A percentile compares a stretch with the other conserved stretches of the same genome.
phyloP scores from a whole-genome alignment of 2,113 vertebrate genomes.

The Ginglymostoma cirratum region DNA sequence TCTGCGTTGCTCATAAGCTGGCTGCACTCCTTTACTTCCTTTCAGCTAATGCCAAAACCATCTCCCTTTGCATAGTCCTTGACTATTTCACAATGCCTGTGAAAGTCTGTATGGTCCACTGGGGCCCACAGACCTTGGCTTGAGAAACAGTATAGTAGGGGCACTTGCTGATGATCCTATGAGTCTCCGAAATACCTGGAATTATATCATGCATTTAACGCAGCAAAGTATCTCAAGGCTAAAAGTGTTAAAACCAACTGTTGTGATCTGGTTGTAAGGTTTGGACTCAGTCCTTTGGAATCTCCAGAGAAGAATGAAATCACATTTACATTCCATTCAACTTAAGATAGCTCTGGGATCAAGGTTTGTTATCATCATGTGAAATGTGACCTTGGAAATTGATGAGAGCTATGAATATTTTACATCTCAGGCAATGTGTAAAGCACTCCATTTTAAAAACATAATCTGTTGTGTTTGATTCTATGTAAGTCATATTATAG shows the following conservation, averaged over 20 bases:
- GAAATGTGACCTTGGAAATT: not conserved
- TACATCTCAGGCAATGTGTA: not conserved
- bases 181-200: not conserved
- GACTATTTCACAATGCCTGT: no score
- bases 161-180: not conserved
- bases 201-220: not conserved
- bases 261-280: not conserved
- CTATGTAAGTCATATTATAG: not conserved
- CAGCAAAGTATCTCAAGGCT: not conserved
- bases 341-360: not conserved
- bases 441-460: not conserved
- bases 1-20: no score
- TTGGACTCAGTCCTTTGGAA: not conserved
- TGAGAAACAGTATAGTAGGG: not conserved
- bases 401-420: constrained; percentile 15
- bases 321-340: not conserved
- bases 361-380: not conserved
- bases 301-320: not conserved
- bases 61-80: no score
- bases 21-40: no score
- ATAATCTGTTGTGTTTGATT: not conserved
- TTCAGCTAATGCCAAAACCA: no score
- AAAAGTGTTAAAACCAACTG: not conserved
- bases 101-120: no score
- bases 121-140: no score